Percentiles rank a stretch among this genome's conserved stretches.
phyloP scores from a whole-genome alignment of 2,113 vertebrate species.

The Eurypyga helias region DNA sequence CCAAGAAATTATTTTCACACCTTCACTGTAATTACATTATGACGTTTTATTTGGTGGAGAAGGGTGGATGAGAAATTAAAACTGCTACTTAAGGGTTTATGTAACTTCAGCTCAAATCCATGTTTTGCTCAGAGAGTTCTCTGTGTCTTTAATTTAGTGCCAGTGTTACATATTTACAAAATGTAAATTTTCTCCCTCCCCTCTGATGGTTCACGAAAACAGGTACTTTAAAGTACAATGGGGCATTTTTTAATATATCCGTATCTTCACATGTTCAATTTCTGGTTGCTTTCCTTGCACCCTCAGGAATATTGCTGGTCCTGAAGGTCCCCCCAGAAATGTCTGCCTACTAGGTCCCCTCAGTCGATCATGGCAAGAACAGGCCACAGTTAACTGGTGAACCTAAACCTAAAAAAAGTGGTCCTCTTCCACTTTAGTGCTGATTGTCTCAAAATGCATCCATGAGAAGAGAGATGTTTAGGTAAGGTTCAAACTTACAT shows the following conservation, averaged over 20 bases:
- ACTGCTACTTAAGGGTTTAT: not conserved
- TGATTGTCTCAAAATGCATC: not conserved
- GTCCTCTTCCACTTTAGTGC: not conserved
- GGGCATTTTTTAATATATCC: not conserved
- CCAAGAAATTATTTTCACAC: not conserved
- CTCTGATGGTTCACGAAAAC: not conserved
- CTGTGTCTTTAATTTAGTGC: not conserved
- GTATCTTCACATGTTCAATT: not conserved
- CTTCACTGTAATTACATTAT: not conserved
- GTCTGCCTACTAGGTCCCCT: not conserved
- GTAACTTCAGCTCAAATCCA: not conserved
- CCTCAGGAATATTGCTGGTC: not conserved
- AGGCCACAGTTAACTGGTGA: not conserved
- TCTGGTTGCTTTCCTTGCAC: not conserved
- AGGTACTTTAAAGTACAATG: not conserved
- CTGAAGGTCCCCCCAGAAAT: not conserved
- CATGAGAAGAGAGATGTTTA: not conserved
- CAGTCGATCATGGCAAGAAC: not conserved
- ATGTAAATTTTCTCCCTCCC: not conserved
- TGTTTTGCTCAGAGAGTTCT: not conserved
- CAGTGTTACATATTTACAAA: not conserved
- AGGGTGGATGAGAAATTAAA: not conserved
- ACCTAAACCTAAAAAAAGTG: not conserved
- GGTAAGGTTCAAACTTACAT: not conserved
- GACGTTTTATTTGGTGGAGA: not conserved